These are phyloP conservation scores for Antechinus stuartii DNA, from an alignment of 2,113 vertebrate genomes.

Conservation along the genomic window DNA sequence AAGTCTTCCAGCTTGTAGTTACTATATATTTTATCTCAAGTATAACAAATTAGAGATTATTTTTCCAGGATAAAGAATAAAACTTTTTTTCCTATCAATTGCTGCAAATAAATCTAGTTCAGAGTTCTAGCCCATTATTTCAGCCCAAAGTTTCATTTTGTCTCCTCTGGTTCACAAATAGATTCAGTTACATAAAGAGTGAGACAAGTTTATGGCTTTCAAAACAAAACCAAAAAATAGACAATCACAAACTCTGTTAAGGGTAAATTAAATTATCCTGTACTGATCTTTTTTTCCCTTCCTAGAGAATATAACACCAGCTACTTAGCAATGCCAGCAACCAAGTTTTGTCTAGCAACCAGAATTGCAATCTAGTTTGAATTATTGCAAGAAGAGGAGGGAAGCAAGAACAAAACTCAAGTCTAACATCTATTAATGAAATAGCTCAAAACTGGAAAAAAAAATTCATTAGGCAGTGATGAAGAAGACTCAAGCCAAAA, in stretches of 20 bases:
- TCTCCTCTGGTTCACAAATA: background rate
- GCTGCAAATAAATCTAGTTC: slow-evolving; percentile 61
- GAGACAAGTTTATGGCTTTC: slow-evolving; percentile 36
- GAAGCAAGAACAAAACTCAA: background rate
- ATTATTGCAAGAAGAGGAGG: background rate
- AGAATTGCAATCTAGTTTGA: background rate
- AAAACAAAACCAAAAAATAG: slow-evolving; percentile 25
- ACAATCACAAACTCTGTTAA: slow-evolving; percentile 36
- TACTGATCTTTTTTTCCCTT: background rate
- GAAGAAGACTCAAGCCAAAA: background rate
- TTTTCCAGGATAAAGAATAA: slow-evolving; percentile 37
- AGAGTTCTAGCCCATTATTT: slow-evolving; percentile 42
- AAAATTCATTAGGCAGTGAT: background rate
- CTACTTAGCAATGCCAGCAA: background rate
- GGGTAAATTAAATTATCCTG: slow-evolving; percentile 39
- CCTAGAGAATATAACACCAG: background rate
- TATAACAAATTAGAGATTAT: slow-evolving; percentile 38
- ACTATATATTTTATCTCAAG: slow-evolving; percentile 61
- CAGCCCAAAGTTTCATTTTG: slow-evolving; percentile 39
- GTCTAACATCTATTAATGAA: background rate
- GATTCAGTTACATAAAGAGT: slow-evolving; percentile 33
- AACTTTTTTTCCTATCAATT: slow-evolving; percentile 44
- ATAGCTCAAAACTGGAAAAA: background rate
- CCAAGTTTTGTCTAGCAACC: background rate
- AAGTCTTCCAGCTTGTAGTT: slow-evolving; percentile 47